These are phyloP conservation scores for Lacerta viridis DNA, from an alignment of 2,797 vertebrate species.

Conservation along the genomic window DNA sequence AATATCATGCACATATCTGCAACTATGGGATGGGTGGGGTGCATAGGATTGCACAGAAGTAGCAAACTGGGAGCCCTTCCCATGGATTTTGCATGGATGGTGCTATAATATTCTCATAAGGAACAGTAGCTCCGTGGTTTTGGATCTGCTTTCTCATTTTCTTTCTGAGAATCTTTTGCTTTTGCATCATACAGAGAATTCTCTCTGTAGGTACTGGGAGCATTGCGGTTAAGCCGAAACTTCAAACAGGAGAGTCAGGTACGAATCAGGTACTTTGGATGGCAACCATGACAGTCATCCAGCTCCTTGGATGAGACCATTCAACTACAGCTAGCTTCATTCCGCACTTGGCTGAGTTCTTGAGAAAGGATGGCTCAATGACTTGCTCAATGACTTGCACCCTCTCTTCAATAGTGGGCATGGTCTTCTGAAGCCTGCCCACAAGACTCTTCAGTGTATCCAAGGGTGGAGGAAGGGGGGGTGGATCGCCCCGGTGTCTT, in stretches of 20 bases:
- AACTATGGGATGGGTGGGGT: constrained; percentile 28
- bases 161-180: no score
- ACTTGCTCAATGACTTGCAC: constrained; percentile 4
- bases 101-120: constrained; percentile 15
- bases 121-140: background rate
- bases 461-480: background rate
- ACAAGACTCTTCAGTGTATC: background rate
- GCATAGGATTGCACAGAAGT: background rate
- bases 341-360: constrained; percentile 21
- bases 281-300: background rate
- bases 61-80: background rate
- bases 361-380: constrained; percentile 23
- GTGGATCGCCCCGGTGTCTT: background rate
- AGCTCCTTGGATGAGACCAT: constrained; percentile 67
- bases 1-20: constrained; percentile 8
- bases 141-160: no score
- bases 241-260: background rate
- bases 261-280: background rate
- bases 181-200: background rate
- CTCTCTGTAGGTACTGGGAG: background rate
- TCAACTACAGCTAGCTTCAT: constrained; percentile 29
- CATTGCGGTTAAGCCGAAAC: background rate
- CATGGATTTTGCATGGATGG: background rate
- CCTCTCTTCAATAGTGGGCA: constrained; percentile 5
- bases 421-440: background rate